Percentiles rank a stretch among this genome's conserved stretches.
Evolutionary conservation across 2,888 invertebrate genomes (phyloP).

Genomic region (Caenorhabditis japonica): DNA sequence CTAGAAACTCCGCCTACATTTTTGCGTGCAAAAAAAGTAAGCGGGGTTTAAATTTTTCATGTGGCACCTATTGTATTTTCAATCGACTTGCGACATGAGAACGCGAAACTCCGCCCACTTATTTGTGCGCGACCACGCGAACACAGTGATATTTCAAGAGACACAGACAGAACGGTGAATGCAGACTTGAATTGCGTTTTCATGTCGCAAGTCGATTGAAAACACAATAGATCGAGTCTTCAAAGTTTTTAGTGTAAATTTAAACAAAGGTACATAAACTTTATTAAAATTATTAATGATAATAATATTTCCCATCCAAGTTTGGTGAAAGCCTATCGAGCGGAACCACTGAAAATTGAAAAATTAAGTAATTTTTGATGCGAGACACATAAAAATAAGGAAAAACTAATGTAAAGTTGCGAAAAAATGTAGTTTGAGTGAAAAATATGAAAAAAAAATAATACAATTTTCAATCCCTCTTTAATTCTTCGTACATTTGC

Average conservation of each 20-base stretch:
- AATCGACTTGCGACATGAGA: too few relatives aligned
- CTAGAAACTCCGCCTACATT: too few relatives aligned
- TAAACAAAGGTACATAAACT: background rate
- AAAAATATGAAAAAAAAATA: background rate
- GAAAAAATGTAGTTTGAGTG: background rate
- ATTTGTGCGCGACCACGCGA: too few relatives aligned
- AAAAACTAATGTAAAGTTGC: background rate
- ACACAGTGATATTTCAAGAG: too few relatives aligned
- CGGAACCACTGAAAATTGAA: background rate
- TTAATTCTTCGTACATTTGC: background rate
- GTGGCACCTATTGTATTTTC: too few relatives aligned
- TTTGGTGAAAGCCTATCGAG: background rate
- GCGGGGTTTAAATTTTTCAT: background rate
- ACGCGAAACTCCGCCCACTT: too few relatives aligned
- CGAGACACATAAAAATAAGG: background rate
- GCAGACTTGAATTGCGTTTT: too few relatives aligned
- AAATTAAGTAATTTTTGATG: background rate
- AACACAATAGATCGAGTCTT: too few relatives aligned
- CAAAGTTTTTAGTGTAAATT: background rate
- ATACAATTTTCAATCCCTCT: background rate
- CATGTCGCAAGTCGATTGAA: too few relatives aligned
- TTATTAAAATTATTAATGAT: background rate
- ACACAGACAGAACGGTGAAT: too few relatives aligned
- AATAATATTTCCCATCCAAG: background rate
- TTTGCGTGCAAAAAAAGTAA: background rate